Evolutionary conservation across 2,797 vertebrate genomes (phyloP).

Genomic region (Arnoldichthys spilopterus): DNA sequence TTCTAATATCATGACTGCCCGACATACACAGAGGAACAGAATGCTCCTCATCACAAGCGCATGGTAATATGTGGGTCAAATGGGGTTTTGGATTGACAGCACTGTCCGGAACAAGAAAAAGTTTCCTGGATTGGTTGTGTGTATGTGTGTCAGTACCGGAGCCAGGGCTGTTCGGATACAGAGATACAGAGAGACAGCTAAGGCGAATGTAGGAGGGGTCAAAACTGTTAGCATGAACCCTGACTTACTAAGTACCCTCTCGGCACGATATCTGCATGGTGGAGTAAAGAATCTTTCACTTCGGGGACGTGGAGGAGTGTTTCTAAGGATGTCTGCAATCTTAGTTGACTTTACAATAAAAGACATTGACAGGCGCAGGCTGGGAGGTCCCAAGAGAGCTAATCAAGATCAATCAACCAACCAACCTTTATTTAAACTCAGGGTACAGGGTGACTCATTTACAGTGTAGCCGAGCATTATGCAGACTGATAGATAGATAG

Average conservation of each 20-base stretch:
- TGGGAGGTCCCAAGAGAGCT: slow-evolving; percentile 1
- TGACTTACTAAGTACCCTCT: background rate
- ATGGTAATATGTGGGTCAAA: slow-evolving; percentile 31
- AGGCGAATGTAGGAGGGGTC: slow-evolving; percentile 30
- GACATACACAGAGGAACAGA: slow-evolving; percentile 23
- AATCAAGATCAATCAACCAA: background rate
- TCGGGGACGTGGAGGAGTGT: background rate
- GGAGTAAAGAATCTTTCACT: too few relatives aligned
- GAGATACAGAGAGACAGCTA: slow-evolving; percentile 53
- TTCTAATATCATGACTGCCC: slow-evolving; percentile 8
- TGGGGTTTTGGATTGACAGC: background rate
- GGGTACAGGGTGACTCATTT: too few relatives aligned
- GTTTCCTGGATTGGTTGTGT: slow-evolving; percentile 15
- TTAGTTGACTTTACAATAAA: background rate
- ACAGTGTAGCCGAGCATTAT: too few relatives aligned
- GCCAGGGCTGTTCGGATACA: slow-evolving; percentile 16
- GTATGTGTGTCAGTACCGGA: slow-evolving; percentile 7
- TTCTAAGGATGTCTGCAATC: background rate
- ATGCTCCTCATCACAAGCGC: background rate
- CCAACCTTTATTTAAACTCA: too few relatives aligned
- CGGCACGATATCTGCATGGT: background rate
- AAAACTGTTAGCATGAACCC: background rate
- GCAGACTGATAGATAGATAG: too few relatives aligned
- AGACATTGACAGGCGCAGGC: background rate
- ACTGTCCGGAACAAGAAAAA: too few relatives aligned